Evolutionary conservation across 2,888 invertebrate genomes (phyloP).

Genomic region (Drosophila diplacantha): DNA sequence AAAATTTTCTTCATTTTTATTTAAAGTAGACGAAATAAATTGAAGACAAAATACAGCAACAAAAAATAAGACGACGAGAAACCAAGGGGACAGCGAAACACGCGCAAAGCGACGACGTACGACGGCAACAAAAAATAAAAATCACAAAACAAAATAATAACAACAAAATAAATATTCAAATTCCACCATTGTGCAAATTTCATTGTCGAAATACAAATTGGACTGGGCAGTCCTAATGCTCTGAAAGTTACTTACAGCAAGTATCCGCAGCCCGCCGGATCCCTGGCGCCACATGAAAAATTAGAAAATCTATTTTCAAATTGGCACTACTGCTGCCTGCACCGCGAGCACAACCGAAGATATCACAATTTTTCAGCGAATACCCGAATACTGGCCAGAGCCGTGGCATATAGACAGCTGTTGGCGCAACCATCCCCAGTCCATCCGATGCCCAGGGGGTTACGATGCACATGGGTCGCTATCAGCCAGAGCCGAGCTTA

Average conservation of each 20-base stretch:
- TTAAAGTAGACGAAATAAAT: constrained; percentile 70
- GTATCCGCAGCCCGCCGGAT: constrained; percentile 12
- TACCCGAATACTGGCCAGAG: constrained; percentile 6
- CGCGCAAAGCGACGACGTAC: constrained; percentile 56
- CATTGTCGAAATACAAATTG: constrained; percentile 56
- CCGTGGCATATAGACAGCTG: constrained; percentile 16
- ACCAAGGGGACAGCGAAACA: constrained; percentile 51
- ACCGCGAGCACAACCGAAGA: constrained; percentile 28
- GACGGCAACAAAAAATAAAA: constrained; percentile 32
- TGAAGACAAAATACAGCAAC: constrained; percentile 46
- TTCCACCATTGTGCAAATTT: constrained; percentile 61
- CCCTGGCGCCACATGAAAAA: constrained; percentile 58
- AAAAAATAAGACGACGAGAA: constrained; percentile 40
- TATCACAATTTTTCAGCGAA: constrained; percentile 39
- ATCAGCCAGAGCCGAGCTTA: constrained; percentile 42
- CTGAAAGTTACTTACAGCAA: constrained; percentile 47
- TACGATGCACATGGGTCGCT: constrained; percentile 44
- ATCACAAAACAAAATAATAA: constrained; percentile 34
- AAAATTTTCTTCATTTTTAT: constrained; percentile 67
- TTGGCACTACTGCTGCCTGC: neutral
- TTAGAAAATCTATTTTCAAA: constrained; percentile 47
- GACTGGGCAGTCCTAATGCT: constrained; percentile 34
- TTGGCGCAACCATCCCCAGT: constrained; percentile 7
- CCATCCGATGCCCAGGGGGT: constrained; percentile 29
- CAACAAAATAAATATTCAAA: constrained; percentile 57